Base-by-base conservation (phyloP, 2,888 invertebrate species). In the Phyllotreta cruciferae region DNA sequence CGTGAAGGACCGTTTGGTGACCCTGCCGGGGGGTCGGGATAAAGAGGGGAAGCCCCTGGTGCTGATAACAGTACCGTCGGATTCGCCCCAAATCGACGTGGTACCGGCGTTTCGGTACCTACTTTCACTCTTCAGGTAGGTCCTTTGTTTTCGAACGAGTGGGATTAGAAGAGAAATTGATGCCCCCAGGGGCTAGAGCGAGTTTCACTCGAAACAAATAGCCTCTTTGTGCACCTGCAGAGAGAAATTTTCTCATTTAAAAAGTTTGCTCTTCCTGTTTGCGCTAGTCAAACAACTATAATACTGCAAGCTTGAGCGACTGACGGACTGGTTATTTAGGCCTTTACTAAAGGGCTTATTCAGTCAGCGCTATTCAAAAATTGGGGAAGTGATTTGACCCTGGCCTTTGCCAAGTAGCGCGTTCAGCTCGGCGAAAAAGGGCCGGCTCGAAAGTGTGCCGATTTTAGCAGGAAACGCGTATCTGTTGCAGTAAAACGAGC, bases 11-110 rank as follows among this genome's bases (percentile, higher is more conserved):
- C 84, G 85, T 73, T 80, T 85, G 70, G 87, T 86, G 62, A 84
- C 84, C 76, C 79, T 89, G 68, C 87, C 89, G 62, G 90, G 90
- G 69, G 87, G 89, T 69, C 83, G 86, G 67, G 90, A 90, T 81
- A 85, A 85, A 64, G 86, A 87, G 68, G 86, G 86, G 57, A 84
- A 86, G 66, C 86, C 89, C 56, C 79, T 90, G 72, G 81, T 90
- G 70, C 80, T 88, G 69, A 83, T 89, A 67, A 84, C 84, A 72
- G 84, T 88, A 66, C 86, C 88, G 63, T 79, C 82, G 62, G 88
- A 88, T 73, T 82, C 85, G 63, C 82, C 83, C 72, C 82, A 84
- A 60, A 63, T 79, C 79, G 73, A 84, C 80, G 73, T 80, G 74
- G 64, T 77, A 78, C 66, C 73, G 60, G 70, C 78, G 6, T 75